Evolutionary conservation across 2,888 invertebrate genomes (phyloP).

Genomic region (Lamellibrachia columna): DNA sequence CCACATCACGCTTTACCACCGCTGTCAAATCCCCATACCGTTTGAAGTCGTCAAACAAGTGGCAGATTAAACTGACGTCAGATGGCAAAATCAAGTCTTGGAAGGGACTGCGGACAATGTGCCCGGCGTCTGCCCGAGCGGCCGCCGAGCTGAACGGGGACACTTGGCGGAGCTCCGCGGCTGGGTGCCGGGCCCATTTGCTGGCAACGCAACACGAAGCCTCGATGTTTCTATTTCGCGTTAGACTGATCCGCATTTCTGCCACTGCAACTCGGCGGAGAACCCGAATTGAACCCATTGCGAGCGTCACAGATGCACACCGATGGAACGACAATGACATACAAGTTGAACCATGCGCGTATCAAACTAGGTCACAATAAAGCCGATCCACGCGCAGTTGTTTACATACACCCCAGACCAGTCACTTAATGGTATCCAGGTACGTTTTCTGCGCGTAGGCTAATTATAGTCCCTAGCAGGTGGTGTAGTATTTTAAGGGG

Average conservation of each 20-base stretch:
- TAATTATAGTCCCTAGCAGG: too few species aligned
- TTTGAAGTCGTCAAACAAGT: conserved; percentile 50
- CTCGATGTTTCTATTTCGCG: background rate
- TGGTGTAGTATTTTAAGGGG: too few species aligned
- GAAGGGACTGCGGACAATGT: background rate
- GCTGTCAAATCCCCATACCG: conserved; percentile 48
- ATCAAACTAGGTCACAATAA: too few species aligned
- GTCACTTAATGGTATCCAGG: too few species aligned
- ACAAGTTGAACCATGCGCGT: too few species aligned
- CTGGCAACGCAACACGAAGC: background rate
- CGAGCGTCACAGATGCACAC: background rate
- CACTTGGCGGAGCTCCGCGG: background rate
- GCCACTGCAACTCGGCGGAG: background rate
- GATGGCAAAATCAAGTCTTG: background rate
- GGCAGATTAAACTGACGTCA: conserved; percentile 47
- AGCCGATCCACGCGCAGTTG: too few species aligned
- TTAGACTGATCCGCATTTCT: background rate
- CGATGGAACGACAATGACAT: background rate
- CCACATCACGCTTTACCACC: conserved; percentile 42
- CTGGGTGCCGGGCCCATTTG: background rate
- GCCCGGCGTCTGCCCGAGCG: background rate
- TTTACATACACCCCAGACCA: too few species aligned
- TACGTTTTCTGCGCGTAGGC: too few species aligned
- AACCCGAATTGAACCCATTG: background rate
- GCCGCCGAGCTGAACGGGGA: background rate